phyloP scores from a whole-genome alignment of 2,113 vertebrate genomes.

The Leucoraja erinaceus region DNA sequence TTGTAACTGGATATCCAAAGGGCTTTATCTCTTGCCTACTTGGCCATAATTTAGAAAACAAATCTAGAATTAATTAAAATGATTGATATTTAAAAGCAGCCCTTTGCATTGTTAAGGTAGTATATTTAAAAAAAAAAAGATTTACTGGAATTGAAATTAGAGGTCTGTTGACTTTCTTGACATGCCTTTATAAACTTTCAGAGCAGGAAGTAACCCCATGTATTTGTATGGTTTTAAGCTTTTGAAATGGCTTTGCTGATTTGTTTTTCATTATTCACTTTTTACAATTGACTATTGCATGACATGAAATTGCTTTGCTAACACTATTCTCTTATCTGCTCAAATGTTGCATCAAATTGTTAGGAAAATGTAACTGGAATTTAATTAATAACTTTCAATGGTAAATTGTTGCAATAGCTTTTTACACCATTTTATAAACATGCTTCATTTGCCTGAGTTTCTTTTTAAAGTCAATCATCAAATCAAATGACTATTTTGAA shows the following conservation, averaged over 20 bases:
- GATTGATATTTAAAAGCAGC: background rate
- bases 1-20: conserved; percentile 15
- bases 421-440: conserved; percentile 28
- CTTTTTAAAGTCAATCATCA: background rate
- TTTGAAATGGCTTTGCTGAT: conserved; percentile 25
- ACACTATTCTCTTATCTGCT: conserved; percentile 29
- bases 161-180: background rate
- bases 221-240: conserved; percentile 34
- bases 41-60: background rate
- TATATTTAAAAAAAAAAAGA: background rate
- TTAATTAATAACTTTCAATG: background rate
- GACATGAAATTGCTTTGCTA: conserved; percentile 27
- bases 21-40: background rate
- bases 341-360: conserved; percentile 17
- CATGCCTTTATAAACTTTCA: conserved; percentile 8
- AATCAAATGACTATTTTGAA: background rate
- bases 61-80: conserved; percentile 12
- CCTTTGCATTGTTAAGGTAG: background rate
- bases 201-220: background rate
- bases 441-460: conserved; percentile 17
- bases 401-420: conserved; percentile 1
- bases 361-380: conserved; percentile 26
- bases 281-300: conserved; percentile 32
- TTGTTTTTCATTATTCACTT: background rate
- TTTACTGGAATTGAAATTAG: conserved; percentile 27